Base-by-base conservation (phyloP, 2,113 vertebrate species). In the Loxodonta africana region DNA sequence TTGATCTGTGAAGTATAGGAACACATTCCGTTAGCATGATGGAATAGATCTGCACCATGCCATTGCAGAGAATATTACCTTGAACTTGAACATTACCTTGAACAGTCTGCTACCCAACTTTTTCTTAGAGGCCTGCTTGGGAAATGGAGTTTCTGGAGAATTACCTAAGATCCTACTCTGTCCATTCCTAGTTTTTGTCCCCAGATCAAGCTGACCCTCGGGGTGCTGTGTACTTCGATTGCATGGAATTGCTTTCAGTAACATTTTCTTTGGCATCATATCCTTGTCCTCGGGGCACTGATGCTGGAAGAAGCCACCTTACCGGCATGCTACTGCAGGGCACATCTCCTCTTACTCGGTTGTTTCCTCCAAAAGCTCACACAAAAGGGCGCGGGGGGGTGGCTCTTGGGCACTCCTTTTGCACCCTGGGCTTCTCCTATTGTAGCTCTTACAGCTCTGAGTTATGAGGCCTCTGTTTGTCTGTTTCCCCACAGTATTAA, bases 241-340 rank as follows among this genome's bases (percentile, higher is more conserved):
- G n/a, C 3, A 8, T 65, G 25, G 33, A 67, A 14, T 30, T 44
- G 46, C 73, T 69, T 53, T 88, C 8, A 18, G 18, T 3, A 4
- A 8, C n/a, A 0, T 74, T 60, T 41, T 41, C n/a, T 76, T 20
- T 84, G 30, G 14, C 53, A 62, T 26, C 21, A 1, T 76, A 37
- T 62, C 78, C 44, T 62, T 60, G 44, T 74, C 78, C 30, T 60
- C 10, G 33, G 28, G 63, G 9, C 20, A 6, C 28, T 26, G 46
- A 78, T 69, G 23, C 46, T 20, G 2, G n/a, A 6, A 25, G 23
- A 60, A 48, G 33, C 46, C 46, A 8, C 71, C 37, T 7, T 37
- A 26, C 15, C 62, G 8, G 0, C 1, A 6, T 18, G 23, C 41
- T 5, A 4, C 62, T 78, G 44, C 2, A 1, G 5, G 69, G 17